phyloP scores from a whole-genome alignment of 1,140 invertebrate genomes.

The Colletes gigas region DNA sequence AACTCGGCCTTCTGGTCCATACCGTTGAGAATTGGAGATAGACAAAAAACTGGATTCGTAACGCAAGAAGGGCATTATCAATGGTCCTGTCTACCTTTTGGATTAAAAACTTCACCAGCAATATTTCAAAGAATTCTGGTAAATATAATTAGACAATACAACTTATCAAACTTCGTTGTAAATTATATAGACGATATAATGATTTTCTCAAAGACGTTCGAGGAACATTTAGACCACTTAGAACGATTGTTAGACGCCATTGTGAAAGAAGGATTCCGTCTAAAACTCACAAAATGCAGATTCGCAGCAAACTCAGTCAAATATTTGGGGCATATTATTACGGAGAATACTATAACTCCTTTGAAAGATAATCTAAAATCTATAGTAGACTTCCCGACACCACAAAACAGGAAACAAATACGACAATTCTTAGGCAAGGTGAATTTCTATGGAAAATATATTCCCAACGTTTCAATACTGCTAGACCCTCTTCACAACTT shows the following conservation, averaged over 20 bases:
- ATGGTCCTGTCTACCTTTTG: constrained; percentile 29
- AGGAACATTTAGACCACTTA: constrained; percentile 51
- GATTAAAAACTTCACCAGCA: constrained; percentile 32
- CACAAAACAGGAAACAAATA: too few relatives aligned
- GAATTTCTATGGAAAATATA: not conserved
- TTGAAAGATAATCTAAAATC: too few relatives aligned
- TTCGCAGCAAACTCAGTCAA: too few relatives aligned
- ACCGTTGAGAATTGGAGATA: not conserved
- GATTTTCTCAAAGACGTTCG: constrained; percentile 52
- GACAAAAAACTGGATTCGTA: not conserved
- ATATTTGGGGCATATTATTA: too few relatives aligned
- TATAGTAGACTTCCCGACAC: too few relatives aligned
- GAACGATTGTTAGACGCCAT: constrained; percentile 30
- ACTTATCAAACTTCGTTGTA: constrained; percentile 21
- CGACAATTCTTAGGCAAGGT: not conserved
- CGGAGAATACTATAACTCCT: too few relatives aligned
- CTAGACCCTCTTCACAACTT: constrained; percentile 24
- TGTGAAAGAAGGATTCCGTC: constrained; percentile 2
- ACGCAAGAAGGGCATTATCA: not conserved
- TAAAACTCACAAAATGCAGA: too few relatives aligned
- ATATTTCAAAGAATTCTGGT: constrained; percentile 34
- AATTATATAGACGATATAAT: constrained; percentile 63
- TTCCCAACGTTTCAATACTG: constrained; percentile 1
- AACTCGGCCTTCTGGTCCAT: constrained; percentile 29
- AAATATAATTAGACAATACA: constrained; percentile 27